Base-by-base conservation (phyloP, 1,140 invertebrate species). In the Archivesica marissinica region DNA sequence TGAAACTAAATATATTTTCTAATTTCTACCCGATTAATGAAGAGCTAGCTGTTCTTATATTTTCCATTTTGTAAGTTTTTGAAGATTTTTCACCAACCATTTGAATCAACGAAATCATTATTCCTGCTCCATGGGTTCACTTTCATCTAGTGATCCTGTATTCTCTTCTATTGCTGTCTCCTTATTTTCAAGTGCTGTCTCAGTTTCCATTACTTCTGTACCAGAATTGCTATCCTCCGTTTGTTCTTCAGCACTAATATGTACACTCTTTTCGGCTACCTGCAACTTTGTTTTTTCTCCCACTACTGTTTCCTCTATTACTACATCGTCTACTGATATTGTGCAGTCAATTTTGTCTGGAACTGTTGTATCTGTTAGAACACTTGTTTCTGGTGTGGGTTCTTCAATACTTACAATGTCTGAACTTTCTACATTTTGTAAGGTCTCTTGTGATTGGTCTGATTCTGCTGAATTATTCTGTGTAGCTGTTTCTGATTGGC, bases 101-200 rank as follows among this genome's bases (percentile, higher is more conserved):
- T 17, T 28, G 1, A 28, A 3, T 28, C 23, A 2, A 59, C 4
- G 33, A 28, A 9, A 28, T 35, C 1, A 25, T 66, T 39, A 66
- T 68, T 79, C 77, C 17, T 79, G 77, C 11, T 79, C 77, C 77
- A 79, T 79, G 35, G 77, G 77, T 50, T 79, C 77, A 79, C 39
- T 66, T 66, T 79, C 77, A 61, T 79, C 77, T 15, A 25, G 11
- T 30, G 38, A 25, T 61, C 13, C 35, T 13, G 17, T n/a, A n/a
- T n/a, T 30, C 35, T 77, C 4, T 50, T 44, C 39, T 15, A 50
- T 25, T 13, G 1, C 38, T 33, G 25, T 17, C 1, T 79, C 61
- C 33, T 66, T 50, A 7, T 50, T 50, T 28, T 50, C 59, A 20
- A 20, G 17, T 20, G n/a, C 23, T 44, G 35, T 68, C 7, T 79